Percentiles rank a stretch among this genome's conserved stretches.
Conservation (phyloP, 2,888 invertebrate species). For the Odontocolon sp. region DNA sequence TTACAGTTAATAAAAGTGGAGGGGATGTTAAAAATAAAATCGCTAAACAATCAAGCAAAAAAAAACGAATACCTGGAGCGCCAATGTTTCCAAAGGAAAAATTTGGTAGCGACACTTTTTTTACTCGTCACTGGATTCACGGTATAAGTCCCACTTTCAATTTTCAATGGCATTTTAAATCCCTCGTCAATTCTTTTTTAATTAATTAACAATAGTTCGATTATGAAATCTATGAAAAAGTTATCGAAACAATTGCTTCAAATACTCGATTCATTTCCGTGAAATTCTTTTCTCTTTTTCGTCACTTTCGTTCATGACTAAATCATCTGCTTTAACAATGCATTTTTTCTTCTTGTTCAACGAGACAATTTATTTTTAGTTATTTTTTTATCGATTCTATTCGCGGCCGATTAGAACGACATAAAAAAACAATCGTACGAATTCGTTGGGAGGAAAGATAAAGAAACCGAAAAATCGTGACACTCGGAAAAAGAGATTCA, state of each 20-base stretch:
- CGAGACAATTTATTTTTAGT: too few species aligned
- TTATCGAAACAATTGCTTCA: background rate
- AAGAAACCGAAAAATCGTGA: too few species aligned
- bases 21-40: background rate
- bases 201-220: background rate
- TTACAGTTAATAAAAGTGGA: background rate
- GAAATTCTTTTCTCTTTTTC: background rate
- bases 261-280: background rate
- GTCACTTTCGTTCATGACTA: constrained; percentile 11
- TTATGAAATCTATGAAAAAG: background rate
- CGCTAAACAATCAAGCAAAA: background rate
- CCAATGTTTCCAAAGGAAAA: constrained; percentile 78
- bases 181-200: background rate
- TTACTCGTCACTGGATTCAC: constrained; percentile 73
- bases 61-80: constrained; percentile 75
- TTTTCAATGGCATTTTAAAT: constrained; percentile 76
- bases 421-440: too few species aligned
- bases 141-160: constrained; percentile 78
- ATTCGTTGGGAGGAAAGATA: too few species aligned
- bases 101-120: constrained; percentile 75
- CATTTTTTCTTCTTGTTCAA: too few species aligned
- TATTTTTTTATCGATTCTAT: too few species aligned
- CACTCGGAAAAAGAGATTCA: constrained; percentile 1
- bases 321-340: background rate
- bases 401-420: too few species aligned